phyloP scores from a whole-genome alignment of 1,140 invertebrate genomes.

The Paraescarpia echinospica region DNA sequence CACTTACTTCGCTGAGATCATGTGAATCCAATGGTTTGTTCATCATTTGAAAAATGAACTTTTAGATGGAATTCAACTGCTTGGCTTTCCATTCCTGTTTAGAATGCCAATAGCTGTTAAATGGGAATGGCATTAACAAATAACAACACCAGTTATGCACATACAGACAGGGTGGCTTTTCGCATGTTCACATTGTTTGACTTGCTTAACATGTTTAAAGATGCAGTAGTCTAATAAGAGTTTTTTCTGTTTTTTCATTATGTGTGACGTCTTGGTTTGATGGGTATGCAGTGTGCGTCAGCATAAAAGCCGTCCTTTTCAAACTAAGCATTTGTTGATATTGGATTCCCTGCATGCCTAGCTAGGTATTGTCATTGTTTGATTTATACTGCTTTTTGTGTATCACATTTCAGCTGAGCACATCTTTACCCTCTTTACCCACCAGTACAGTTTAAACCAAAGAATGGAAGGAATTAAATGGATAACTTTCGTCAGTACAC shows the following conservation, averaged over 20 bases:
- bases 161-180: not conserved
- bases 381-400: not conserved
- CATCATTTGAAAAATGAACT: not conserved
- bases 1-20: no score
- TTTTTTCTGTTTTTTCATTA: not conserved
- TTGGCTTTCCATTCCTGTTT: slow-evolving; percentile 27
- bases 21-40: not conserved
- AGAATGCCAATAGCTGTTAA: not conserved
- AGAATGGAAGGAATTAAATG: not conserved
- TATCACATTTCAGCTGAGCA: not conserved
- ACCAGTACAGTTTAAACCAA: not conserved
- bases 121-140: not conserved
- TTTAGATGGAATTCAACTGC: not conserved
- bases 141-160: not conserved
- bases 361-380: not conserved
- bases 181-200: not conserved
- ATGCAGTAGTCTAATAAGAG: not conserved
- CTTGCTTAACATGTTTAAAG: not conserved
- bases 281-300: not conserved
- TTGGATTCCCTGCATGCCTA: not conserved
- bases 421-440: not conserved
- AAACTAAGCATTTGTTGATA: not conserved
- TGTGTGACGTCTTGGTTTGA: not conserved
- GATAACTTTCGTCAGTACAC: not conserved
- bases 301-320: no score